Conservation (phyloP, 2,797 vertebrate genomes). For the Clamator glandarius region DNA sequence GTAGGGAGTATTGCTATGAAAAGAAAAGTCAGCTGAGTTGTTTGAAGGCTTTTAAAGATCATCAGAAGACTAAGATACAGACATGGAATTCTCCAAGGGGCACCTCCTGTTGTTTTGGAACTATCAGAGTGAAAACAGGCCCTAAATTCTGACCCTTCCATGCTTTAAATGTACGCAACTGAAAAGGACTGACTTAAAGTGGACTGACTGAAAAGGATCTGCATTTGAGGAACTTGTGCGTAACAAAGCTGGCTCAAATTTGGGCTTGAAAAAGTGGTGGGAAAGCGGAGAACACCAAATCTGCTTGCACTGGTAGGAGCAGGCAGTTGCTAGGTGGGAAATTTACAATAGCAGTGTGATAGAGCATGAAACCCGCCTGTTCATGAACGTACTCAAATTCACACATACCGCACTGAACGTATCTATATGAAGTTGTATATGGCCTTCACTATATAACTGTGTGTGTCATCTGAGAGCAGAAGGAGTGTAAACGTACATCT, state of each 20-base stretch:
- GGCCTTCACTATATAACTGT: neutral
- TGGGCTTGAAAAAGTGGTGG: neutral
- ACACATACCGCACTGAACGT: neutral
- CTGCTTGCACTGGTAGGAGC: neutral
- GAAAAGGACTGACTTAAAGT: neutral
- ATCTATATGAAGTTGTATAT: accelerated
- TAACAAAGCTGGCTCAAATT: neutral
- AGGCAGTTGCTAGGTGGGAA: neutral
- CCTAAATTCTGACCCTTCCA: neutral
- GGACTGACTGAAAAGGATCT: neutral
- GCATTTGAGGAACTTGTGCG: neutral
- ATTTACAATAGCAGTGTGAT: neutral
- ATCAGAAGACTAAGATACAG: neutral
- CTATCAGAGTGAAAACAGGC: neutral
- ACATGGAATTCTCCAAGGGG: neutral
- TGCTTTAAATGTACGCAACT: neutral
- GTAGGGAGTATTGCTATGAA: neutral
- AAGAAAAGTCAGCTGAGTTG: neutral
- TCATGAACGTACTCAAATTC: neutral
- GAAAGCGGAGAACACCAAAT: neutral
- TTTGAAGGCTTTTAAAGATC: neutral
- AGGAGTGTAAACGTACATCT: neutral
- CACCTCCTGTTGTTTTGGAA: neutral
- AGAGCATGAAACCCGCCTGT: accelerated
- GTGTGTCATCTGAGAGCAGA: neutral